Conservation (phyloP, 2,113 vertebrate genomes). For the Polypterus senegalus region DNA sequence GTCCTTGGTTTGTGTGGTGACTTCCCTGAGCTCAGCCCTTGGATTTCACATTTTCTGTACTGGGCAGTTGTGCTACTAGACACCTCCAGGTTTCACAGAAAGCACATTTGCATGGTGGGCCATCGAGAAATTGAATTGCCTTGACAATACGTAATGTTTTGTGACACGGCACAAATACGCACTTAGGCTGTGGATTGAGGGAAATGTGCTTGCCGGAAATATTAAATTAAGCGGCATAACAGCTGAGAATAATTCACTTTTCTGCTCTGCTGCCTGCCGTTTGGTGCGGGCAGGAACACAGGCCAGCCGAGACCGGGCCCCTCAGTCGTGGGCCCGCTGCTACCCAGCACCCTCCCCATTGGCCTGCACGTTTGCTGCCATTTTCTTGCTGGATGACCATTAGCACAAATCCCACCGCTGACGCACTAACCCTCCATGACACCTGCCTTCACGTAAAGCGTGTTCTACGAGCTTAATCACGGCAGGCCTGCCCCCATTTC, state of each 20-base stretch:
- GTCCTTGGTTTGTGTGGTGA: too few relatives aligned
- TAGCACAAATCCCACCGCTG: too few relatives aligned
- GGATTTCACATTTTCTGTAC: constrained; percentile 23
- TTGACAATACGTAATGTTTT: constrained; percentile 80
- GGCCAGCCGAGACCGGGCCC: too few relatives aligned
- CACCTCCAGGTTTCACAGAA: constrained; percentile 34
- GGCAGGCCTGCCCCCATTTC: too few relatives aligned
- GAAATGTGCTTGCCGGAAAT: constrained; percentile 78
- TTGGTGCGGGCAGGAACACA: constrained; percentile 27
- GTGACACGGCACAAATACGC: constrained; percentile 79
- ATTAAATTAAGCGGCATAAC: constrained; percentile 97
- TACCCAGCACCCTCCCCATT: too few relatives aligned
- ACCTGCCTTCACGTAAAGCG: too few relatives aligned
- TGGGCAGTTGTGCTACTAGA: constrained; percentile 7
- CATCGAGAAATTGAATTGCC: constrained; percentile 65
- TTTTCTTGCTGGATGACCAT: too few relatives aligned
- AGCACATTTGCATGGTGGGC: constrained; percentile 58
- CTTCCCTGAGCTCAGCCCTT: constrained; percentile 3
- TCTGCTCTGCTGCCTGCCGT: constrained; percentile 84
- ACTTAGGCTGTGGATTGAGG: constrained; percentile 59
- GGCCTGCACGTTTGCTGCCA: too few relatives aligned
- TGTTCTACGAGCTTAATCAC: too few relatives aligned
- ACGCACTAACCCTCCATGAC: too few relatives aligned
- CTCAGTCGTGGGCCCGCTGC: too few relatives aligned
- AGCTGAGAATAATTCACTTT: constrained; percentile 97